Evolutionary conservation across 2,888 invertebrate species (phyloP).

Genomic region (Pardosa pseudoannulata): DNA sequence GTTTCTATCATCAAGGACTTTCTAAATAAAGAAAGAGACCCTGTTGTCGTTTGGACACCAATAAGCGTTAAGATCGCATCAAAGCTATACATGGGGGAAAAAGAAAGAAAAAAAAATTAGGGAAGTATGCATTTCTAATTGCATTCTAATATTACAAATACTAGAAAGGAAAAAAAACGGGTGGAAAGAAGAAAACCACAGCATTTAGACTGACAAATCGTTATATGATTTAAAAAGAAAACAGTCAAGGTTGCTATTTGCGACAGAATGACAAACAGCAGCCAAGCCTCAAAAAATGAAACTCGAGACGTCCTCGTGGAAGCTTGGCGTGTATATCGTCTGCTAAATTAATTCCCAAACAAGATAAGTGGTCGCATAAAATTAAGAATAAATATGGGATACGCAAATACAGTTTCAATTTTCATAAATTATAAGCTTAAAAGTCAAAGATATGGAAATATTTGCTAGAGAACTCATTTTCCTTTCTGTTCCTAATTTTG

Average conservation of each 20-base stretch:
- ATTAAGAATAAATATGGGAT: background rate
- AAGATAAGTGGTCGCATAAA: background rate
- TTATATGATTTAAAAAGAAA: background rate
- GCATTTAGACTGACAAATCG: conserved; percentile 4
- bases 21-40: no score
- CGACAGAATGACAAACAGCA: conserved; percentile 7
- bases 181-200: background rate
- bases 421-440: background rate
- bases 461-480: no score
- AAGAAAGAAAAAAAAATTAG: no score
- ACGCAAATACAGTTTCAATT: background rate
- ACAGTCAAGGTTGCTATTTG: background rate
- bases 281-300: background rate
- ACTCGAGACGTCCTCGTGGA: background rate
- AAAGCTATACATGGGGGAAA: no score
- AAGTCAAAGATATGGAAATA: background rate
- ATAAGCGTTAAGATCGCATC: no score
- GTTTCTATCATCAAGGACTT: no score
- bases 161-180: background rate
- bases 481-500: no score
- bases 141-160: no score
- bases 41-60: no score
- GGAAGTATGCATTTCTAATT: no score
- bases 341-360: background rate
- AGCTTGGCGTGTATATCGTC: background rate